Percentiles rank a stretch among this genome's conserved stretches.
Conservation (phyloP, 2,113 vertebrate genomes). For the Emberiza fucata region DNA sequence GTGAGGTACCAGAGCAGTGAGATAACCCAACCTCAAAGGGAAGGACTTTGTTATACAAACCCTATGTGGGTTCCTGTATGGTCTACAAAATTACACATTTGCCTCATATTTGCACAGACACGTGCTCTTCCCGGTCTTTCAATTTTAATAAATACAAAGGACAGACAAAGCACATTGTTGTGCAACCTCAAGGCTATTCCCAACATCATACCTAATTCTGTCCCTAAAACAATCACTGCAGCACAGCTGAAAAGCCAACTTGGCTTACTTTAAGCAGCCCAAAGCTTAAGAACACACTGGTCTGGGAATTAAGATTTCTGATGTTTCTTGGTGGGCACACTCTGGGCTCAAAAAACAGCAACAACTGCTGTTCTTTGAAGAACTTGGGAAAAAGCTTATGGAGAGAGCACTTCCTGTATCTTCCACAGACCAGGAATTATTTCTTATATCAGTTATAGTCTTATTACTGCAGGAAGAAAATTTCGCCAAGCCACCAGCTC, state of each 20-base stretch:
- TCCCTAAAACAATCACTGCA: not conserved
- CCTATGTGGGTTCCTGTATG: accelerated
- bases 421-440: not conserved
- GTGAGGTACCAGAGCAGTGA: not conserved
- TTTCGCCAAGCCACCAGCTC: not conserved
- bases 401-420: not conserved
- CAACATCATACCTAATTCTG: not conserved
- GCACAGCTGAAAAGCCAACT: not conserved
- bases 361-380: not conserved
- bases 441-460: not conserved
- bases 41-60: not conserved
- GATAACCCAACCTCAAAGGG: not conserved
- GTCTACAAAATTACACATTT: not conserved
- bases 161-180: not conserved
- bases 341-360: not conserved
- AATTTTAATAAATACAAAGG: not conserved
- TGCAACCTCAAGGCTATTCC: not conserved
- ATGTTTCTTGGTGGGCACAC: not conserved
- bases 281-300: not conserved
- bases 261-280: not conserved
- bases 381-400: not conserved
- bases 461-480: not conserved
- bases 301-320: not conserved
- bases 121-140: not conserved
- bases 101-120: not conserved